A percentile compares a stretch with the other conserved stretches of the same genome.
phyloP scores from a whole-genome alignment of 1,140 invertebrate species.

The Cyrtorhinus lividipennis region DNA sequence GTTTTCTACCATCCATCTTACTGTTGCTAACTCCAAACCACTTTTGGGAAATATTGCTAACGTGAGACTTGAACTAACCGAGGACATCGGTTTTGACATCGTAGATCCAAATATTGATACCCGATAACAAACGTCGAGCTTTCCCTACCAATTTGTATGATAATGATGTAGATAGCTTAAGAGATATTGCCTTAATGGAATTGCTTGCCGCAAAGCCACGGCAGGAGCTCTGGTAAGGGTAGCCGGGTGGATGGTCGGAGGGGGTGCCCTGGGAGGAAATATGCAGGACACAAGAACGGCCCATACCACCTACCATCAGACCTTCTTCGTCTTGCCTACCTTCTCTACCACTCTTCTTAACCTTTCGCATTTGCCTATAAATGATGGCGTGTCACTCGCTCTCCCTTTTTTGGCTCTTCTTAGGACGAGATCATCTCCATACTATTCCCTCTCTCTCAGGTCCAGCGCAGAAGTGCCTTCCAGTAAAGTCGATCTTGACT shows the following conservation, averaged over 20 bases:
- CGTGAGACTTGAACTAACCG: no score
- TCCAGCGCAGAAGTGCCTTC: no score
- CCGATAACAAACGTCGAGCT: neutral
- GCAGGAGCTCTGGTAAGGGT: neutral
- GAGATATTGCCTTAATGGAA: neutral
- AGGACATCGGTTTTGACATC: no score
- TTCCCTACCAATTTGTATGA: neutral
- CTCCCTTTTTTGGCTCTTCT: neutral
- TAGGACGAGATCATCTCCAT: conserved; percentile 5
- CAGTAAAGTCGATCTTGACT: no score
- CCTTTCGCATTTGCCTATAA: conserved; percentile 2
- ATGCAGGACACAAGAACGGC: neutral
- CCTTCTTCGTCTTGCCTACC: neutral
- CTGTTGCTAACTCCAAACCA: no score
- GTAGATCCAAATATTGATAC: no score
- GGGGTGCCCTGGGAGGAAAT: neutral
- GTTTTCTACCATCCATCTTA: no score
- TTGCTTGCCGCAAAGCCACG: neutral
- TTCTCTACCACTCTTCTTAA: neutral
- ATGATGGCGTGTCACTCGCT: conserved; percentile 1
- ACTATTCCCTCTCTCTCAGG: no score
- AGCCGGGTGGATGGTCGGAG: neutral
- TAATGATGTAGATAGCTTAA: neutral
- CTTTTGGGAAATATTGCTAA: no score
- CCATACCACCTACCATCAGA: neutral